Evolutionary conservation across 2,797 vertebrate species (phyloP).

Genomic region (Lithobates pipiens): DNA sequence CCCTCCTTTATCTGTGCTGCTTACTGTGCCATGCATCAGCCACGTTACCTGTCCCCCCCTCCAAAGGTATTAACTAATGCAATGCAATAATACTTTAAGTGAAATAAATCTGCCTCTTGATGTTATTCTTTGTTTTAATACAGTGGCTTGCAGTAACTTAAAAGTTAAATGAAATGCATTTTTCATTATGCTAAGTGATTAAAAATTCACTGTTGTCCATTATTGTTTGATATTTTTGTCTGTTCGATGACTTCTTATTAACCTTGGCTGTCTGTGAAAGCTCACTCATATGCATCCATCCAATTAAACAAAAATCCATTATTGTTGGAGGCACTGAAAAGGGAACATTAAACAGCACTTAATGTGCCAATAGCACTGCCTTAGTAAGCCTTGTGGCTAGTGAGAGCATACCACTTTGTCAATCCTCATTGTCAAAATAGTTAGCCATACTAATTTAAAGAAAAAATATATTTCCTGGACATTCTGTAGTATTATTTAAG

Average conservation of each 20-base stretch:
- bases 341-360: background rate
- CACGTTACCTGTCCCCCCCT: no score
- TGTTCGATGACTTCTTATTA: constrained; percentile 21
- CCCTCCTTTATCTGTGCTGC: no score
- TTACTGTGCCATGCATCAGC: no score
- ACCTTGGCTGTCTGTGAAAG: constrained; percentile 4
- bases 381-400: no score
- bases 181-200: constrained; percentile 33
- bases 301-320: constrained; percentile 3
- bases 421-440: no score
- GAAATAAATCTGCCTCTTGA: background rate
- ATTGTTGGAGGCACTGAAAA: background rate
- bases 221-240: constrained; percentile 29
- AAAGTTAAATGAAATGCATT: constrained; percentile 24
- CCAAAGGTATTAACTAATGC: background rate
- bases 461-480: no score
- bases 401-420: no score
- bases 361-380: background rate
- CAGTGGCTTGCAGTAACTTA: background rate
- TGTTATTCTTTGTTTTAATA: background rate
- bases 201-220: constrained; percentile 17
- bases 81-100: background rate
- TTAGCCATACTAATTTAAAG: no score
- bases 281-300: background rate
- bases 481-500: no score